A percentile compares a stretch with the other conserved stretches of the same genome.
Conservation (phyloP, 2,113 vertebrate genomes). For the Eptesicus fuscus region DNA sequence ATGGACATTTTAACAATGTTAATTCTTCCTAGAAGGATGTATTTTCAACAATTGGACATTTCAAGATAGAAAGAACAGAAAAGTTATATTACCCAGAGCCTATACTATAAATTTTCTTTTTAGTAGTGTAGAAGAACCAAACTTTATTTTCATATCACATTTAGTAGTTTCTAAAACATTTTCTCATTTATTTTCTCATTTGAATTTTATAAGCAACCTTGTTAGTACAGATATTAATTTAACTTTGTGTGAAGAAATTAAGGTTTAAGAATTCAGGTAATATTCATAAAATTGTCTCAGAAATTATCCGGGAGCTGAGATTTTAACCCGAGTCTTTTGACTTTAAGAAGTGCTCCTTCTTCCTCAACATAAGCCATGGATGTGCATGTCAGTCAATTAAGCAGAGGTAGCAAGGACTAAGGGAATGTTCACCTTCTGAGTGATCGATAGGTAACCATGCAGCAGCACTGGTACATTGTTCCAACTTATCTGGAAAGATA, state of each 20-base stretch:
- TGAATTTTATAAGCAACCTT: not conserved
- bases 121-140: not conserved
- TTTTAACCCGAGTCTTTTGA: not conserved
- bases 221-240: not conserved
- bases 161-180: not conserved
- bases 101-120: not conserved
- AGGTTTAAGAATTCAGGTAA: not conserved
- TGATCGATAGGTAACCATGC: not conserved
- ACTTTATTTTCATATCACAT: not conserved
- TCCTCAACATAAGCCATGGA: not conserved
- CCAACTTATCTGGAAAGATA: not conserved
- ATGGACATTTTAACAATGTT: no score
- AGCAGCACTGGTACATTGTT: not conserved
- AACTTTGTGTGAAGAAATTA: not conserved
- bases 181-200: not conserved
- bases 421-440: not conserved
- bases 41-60: not conserved
- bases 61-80: not conserved
- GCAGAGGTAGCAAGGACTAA: not conserved
- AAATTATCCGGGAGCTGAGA: not conserved
- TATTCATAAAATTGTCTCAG: not conserved
- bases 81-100: not conserved
- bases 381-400: not conserved
- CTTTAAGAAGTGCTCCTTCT: not conserved
- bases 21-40: no score